Evolutionary conservation across 1,140 invertebrate species (phyloP), one percentile per base, ranked within the genome.

Genomic region (Drosophila auraria): DNA sequence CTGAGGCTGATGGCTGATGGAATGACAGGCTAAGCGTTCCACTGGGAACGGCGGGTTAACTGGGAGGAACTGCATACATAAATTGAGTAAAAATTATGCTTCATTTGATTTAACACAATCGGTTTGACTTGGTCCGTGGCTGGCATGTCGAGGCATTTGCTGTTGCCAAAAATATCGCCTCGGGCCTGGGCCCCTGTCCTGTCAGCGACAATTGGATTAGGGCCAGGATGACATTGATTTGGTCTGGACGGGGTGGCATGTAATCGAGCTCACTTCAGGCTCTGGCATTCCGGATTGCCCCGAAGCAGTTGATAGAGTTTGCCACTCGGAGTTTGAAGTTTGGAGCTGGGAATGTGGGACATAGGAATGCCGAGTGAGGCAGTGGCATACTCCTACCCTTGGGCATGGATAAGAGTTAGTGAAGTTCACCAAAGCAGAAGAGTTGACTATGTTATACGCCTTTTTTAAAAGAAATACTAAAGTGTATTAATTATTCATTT

Each of bases 51-150:
- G 33, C 36, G 68, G 54, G 73, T 47, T 77, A 78, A 68, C 42
- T 58, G 68, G 66, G 54, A 56, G 69, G 50, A 53, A 45, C 51
- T 64, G 66, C 77, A 25, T 64, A 40, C 76, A 86, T 74, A 91
- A 89, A 89, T 89, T 86, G 86, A 89, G 86, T 89, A 82, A 86
- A 86, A 89, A 91, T 89, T 89, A 89, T 89, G 86, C 87, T 89
- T 89, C 82, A 89, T 89, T 89, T 89, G 86, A 90, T 89, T 89
- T 91, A 86, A 91, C 87, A 89, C 86, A 89, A 89, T 90, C 82
- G 86, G 61, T 73, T 82, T 81, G 56, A 56, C 60, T 74, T 60
- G 47, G 59, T 56, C 36, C 51, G 23, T 57, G 20, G n/a, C 33
- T 17, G 30, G 14, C 61, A 47, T 69, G 73, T 72, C 54, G 56